These are phyloP conservation scores for Caenorhabditis briggsae DNA, from an alignment of 1,140 invertebrate genomes.

Conservation along the genomic window DNA sequence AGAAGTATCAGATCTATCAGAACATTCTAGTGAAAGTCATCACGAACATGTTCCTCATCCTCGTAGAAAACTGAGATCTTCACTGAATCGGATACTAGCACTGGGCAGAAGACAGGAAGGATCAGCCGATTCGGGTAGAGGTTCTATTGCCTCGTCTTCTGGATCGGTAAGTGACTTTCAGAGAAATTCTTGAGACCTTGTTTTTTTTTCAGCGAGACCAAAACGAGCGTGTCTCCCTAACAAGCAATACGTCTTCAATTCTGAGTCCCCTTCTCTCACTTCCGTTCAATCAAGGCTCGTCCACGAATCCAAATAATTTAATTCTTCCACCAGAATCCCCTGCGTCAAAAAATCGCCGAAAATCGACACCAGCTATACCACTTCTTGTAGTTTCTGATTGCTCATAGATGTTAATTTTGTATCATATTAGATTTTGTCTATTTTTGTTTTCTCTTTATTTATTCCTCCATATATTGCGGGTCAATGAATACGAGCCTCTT, in stretches of 20 bases:
- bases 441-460: neutral
- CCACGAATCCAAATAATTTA: slow-evolving; percentile 33
- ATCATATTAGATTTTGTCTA: slow-evolving; percentile 30
- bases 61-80: slow-evolving; percentile 14
- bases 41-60: slow-evolving; percentile 63
- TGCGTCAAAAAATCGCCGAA: slow-evolving; percentile 23
- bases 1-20: slow-evolving; percentile 62
- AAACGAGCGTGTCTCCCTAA: slow-evolving; percentile 31
- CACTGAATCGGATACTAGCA: slow-evolving; percentile 15
- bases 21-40: slow-evolving; percentile 61
- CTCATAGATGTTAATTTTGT: slow-evolving; percentile 4
- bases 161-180: neutral
- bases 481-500: slow-evolving; percentile 50
- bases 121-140: slow-evolving; percentile 58
- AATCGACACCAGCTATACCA: slow-evolving; percentile 43
- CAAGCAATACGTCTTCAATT: slow-evolving; percentile 23
- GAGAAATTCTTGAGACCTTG: neutral
- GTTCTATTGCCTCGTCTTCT: slow-evolving; percentile 47
- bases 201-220: slow-evolving; percentile 37
- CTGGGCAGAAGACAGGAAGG: slow-evolving; percentile 33
- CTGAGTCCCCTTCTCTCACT: neutral
- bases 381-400: slow-evolving; percentile 54
- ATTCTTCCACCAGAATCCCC: slow-evolving; percentile 6
- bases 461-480: neutral
- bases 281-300: neutral